phyloP scores from a whole-genome alignment of 2,797 vertebrate genomes.

The Pseudochromis fuscus region DNA sequence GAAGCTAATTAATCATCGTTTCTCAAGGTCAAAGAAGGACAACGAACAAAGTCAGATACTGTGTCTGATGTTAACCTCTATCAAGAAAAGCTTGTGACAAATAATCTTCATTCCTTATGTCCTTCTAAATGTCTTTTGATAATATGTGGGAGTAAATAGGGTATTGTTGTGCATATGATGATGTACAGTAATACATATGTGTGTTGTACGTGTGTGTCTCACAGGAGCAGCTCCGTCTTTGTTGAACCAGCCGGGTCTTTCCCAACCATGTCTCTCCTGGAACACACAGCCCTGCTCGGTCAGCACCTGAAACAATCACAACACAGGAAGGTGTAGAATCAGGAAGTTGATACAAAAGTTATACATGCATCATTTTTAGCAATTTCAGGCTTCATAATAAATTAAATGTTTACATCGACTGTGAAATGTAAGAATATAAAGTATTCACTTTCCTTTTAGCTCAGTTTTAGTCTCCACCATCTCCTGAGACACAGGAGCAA shows the following conservation, averaged over 20 bases:
- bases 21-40: conserved; percentile 2
- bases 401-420: too few species aligned
- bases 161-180: background rate
- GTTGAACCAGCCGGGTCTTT: conserved; percentile 96
- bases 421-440: background rate
- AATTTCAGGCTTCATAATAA: too few species aligned
- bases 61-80: background rate
- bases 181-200: background rate
- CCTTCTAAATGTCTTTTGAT: conserved; percentile 14
- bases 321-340: background rate
- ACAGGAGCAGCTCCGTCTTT: conserved; percentile 86
- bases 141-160: conserved; percentile 22
- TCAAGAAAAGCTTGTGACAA: background rate
- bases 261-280: conserved; percentile 97
- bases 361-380: too few species aligned
- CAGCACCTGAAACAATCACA: conserved; percentile 85
- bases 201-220: conserved; percentile 65
- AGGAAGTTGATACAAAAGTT: background rate
- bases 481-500: background rate
- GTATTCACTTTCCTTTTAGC: background rate
- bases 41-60: background rate
- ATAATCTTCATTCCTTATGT: conserved; percentile 17
- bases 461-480: conserved; percentile 5
- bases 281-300: conserved; percentile 91
- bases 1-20: conserved; percentile 12